Percentiles rank a stretch among this genome's conserved stretches.
Evolutionary conservation across 37 sponge, comb jelly and placozoan species (phyloP).

Genomic region (Oscarella lobularis): DNA sequence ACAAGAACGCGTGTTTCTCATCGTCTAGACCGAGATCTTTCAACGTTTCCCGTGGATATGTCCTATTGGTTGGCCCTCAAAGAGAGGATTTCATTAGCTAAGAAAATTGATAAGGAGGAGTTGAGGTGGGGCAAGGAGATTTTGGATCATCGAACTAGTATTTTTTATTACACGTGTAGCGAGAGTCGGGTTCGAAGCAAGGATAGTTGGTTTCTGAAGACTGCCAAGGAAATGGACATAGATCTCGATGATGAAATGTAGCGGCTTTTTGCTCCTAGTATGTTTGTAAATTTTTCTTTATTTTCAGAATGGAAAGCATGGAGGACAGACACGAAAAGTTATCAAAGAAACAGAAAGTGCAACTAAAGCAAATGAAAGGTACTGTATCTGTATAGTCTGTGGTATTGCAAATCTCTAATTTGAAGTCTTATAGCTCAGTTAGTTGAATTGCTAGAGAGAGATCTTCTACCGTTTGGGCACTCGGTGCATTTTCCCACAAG

Average conservation of each 20-base stretch:
- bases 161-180: not conserved
- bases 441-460: conserved; percentile 6
- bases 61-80: conserved; percentile 23
- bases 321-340: not conserved
- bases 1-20: not conserved
- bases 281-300: too few relatives aligned
- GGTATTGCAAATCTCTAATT: not conserved
- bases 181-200: not conserved
- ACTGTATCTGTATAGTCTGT: not conserved
- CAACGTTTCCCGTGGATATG: conserved; percentile 48
- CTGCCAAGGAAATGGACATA: conserved; percentile 65
- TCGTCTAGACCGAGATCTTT: conserved; percentile 34
- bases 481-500: not conserved
- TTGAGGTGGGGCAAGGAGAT: too few relatives aligned
- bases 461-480: conserved; percentile 12
- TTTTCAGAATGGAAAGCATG: too few relatives aligned
- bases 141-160: too few relatives aligned
- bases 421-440: conserved; percentile 9
- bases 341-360: not conserved
- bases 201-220: conserved; percentile 34
- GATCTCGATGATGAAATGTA: conserved; percentile 44
- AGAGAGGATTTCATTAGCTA: conserved; percentile 38
- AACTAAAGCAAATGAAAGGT: not conserved
- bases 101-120: conserved; percentile 23
- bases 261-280: too few relatives aligned